Base-by-base conservation (phyloP, 2,888 invertebrate genomes). In the Elegia similella region DNA sequence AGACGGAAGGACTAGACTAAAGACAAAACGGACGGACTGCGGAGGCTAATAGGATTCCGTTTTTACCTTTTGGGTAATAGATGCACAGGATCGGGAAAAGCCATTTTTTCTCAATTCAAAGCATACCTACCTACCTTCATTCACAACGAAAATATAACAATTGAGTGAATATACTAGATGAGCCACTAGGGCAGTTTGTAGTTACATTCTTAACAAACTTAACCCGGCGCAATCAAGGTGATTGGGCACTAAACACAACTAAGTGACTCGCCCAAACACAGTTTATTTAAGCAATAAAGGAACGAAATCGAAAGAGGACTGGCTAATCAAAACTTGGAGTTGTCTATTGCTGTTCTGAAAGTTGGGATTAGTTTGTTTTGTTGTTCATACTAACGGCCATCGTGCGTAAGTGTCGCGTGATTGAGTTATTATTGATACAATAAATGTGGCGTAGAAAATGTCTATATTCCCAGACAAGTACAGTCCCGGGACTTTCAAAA, bases 261-360 rank as follows among this genome's bases (percentile, higher is more conserved):
- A 57, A 57, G 53, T 38, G 57, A 42, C 48, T 56, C 48, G 48
- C 42, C 29, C 48, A 48, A 56, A 56, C 48, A 56, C 56, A 56
- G 59, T 61, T 65, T 59, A 63, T 62, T 63, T 61, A 57, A 53
- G 59, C 59, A 57, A 60, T 59, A 62, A 64, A 62, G 58, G 59
- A 57, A 46, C 54, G 34, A 59, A 23, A 38, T 12, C 38, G 61
- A 62, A 50, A 50, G 61, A 55, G 62, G 59, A 59, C 57, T 13
- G 34, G 34, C 50, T n/a, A 50, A 50, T 50, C 50, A 50, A 50
- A 50, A 50, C 38, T 50, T 50, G 50, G 30, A 46, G 48, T 34
- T 12, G 17, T 50, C 34, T 50, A 50, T 50, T 16, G 50, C 38
- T 50, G 34, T 50, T 50, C 16, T 38, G 34, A 7, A 50, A 50